A percentile compares a stretch with the other conserved stretches of the same genome.
These are phyloP conservation scores for Oncorhynchus kisutch DNA, from an alignment of 2,113 vertebrate species.

Conservation along the genomic window DNA sequence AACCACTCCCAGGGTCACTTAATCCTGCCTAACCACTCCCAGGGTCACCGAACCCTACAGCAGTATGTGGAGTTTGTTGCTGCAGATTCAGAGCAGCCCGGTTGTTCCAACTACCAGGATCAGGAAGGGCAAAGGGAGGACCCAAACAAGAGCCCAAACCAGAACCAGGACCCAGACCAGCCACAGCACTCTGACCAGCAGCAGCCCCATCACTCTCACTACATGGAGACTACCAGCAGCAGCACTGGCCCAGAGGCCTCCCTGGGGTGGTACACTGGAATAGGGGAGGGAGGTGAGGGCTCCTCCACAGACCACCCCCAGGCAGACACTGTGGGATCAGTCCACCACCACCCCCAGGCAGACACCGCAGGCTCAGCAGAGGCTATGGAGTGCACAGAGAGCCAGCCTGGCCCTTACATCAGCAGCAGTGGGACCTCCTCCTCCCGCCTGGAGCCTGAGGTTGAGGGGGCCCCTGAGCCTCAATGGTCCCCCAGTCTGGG, in stretches of 20 bases:
- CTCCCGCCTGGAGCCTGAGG: conserved; percentile 57
- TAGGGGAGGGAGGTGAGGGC: conserved; percentile 55
- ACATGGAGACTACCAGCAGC: conserved; percentile 52
- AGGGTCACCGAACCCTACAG: conserved; percentile 25
- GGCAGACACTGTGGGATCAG: too few species aligned
- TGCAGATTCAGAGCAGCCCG: too few species aligned
- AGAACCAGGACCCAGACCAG: conserved; percentile 58
- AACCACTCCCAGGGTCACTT: conserved; percentile 59
- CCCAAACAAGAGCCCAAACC: too few species aligned
- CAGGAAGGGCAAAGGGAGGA: conserved; percentile 41
- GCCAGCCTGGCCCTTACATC: conserved; percentile 69
- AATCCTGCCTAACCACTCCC: conserved; percentile 26
- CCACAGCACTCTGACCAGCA: conserved; percentile 54
- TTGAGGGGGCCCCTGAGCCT: neutral
- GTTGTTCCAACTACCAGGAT: conserved; percentile 56
- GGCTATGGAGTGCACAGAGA: conserved; percentile 65
- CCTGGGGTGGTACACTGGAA: too few species aligned
- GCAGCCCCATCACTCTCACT: conserved; percentile 69
- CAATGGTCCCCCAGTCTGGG: conserved; percentile 52
- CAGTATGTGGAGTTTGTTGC: too few species aligned
- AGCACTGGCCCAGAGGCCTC: conserved; percentile 59
- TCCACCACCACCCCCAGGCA: too few species aligned
- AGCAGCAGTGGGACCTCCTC: conserved; percentile 76
- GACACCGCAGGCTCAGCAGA: too few species aligned
- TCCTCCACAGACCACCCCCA: conserved; percentile 41